These are phyloP conservation scores for Mastomys coucha DNA, from an alignment of 2,113 vertebrate species.

Conservation along the genomic window DNA sequence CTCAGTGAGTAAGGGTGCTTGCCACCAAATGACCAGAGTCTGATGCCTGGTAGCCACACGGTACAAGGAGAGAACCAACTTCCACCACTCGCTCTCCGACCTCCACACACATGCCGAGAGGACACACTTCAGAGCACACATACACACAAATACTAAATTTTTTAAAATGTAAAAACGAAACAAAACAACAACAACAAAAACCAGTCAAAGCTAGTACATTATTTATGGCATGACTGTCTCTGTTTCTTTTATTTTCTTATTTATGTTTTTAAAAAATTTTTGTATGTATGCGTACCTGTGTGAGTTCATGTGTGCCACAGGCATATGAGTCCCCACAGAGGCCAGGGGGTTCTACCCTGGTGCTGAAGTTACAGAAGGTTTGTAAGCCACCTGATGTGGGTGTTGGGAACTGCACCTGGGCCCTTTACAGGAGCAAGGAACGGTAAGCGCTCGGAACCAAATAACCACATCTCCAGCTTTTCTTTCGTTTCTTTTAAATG, in stretches of 20 bases:
- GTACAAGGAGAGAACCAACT: background rate
- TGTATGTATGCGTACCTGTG: background rate
- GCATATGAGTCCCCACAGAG: background rate
- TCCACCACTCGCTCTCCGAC: background rate
- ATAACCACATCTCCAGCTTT: background rate
- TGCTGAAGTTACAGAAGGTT: background rate
- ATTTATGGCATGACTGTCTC: background rate
- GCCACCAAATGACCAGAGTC: background rate
- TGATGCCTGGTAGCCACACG: background rate
- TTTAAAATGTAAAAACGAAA: background rate
- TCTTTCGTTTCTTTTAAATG: conserved; percentile 39
- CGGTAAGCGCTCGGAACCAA: background rate
- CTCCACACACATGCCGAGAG: background rate
- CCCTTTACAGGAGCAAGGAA: background rate
- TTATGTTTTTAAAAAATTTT: background rate
- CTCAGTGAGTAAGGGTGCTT: background rate
- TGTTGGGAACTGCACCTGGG: background rate
- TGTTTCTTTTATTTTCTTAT: background rate
- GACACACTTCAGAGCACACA: background rate
- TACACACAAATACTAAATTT: background rate
- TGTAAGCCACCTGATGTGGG: background rate
- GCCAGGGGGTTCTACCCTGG: background rate
- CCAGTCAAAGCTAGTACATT: background rate
- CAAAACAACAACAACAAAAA: too few species aligned
- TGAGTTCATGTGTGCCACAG: background rate